phyloP scores from a whole-genome alignment of 2,888 invertebrate genomes.

The Malthinus seriepunctatus region DNA sequence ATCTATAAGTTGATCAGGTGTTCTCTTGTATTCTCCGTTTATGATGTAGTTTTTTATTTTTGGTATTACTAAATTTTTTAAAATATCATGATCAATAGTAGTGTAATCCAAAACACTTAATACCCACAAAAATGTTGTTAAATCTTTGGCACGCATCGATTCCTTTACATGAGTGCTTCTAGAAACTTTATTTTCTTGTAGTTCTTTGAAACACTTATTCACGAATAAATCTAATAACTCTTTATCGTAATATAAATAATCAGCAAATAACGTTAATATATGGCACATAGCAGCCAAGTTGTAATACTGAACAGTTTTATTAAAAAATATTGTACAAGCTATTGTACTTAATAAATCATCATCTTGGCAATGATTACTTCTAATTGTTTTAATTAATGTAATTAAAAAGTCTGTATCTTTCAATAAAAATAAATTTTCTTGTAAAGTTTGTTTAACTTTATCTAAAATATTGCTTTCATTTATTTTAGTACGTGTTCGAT shows the following conservation, averaged over 20 bases:
- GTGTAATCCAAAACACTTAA: slow-evolving; percentile 48
- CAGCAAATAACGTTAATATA: slow-evolving; percentile 53
- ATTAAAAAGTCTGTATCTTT: slow-evolving; percentile 51
- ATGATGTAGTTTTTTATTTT: slow-evolving; percentile 41
- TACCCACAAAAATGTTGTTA: slow-evolving; percentile 54
- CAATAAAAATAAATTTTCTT: slow-evolving; percentile 47
- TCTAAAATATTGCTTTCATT: slow-evolving; percentile 42
- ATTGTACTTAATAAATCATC: slow-evolving; percentile 50
- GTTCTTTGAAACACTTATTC: slow-evolving; percentile 40
- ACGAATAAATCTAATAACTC: slow-evolving; percentile 44
- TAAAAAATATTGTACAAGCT: slow-evolving; percentile 48
- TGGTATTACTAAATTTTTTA: slow-evolving; percentile 44
- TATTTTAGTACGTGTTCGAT: slow-evolving; percentile 51
- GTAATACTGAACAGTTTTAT: slow-evolving; percentile 46
- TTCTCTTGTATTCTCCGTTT: slow-evolving; percentile 39
- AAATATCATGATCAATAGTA: slow-evolving; percentile 34
- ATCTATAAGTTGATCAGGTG: slow-evolving; percentile 45
- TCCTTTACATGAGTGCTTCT: slow-evolving; percentile 34
- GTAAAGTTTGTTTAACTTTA: slow-evolving; percentile 43
- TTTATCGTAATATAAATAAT: slow-evolving; percentile 49
- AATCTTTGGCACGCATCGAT: slow-evolving; percentile 51
- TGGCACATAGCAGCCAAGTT: slow-evolving; percentile 50
- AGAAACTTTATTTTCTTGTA: slow-evolving; percentile 36
- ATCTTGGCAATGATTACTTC: slow-evolving; percentile 49
- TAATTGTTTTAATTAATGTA: slow-evolving; percentile 52